phyloP scores from a whole-genome alignment of 2,888 invertebrate genomes.

The Eilema caniola region DNA sequence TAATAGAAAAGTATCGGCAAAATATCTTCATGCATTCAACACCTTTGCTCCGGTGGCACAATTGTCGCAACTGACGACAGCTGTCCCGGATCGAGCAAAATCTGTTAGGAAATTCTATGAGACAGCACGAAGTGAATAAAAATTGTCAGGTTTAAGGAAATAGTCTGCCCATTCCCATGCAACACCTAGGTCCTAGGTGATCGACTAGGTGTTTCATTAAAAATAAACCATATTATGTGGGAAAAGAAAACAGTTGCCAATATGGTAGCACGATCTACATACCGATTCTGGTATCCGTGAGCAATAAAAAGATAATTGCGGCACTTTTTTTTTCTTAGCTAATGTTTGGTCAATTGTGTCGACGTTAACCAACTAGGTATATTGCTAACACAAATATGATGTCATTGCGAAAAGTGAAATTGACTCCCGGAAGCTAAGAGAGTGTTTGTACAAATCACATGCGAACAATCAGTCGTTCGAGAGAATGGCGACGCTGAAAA shows the following conservation, averaged over 20 bases:
- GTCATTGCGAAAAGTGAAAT: constrained; percentile 65
- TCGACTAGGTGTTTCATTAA: too few species aligned
- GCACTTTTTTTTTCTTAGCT: not conserved
- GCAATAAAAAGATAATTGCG: not conserved
- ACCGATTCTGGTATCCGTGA: too few species aligned
- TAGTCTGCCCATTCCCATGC: not conserved
- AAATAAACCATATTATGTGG: too few species aligned
- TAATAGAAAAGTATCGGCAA: not conserved
- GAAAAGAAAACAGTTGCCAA: not conserved
- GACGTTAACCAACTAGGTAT: constrained; percentile 35
- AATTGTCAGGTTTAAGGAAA: too few species aligned
- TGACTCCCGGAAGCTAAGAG: constrained; percentile 50
- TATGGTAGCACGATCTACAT: not conserved
- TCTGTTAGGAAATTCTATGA: not conserved
- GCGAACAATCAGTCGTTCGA: constrained; percentile 48
- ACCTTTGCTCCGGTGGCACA: not conserved
- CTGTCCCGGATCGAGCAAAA: not conserved
- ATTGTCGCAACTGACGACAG: not conserved
- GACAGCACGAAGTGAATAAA: not conserved
- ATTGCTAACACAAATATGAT: constrained; percentile 44
- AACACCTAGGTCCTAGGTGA: too few species aligned
- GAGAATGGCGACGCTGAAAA: constrained; percentile 49
- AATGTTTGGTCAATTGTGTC: constrained; percentile 34
- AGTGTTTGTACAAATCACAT: constrained; percentile 46
- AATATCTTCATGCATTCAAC: not conserved